A percentile compares a stretch with the other conserved stretches of the same genome.
Evolutionary conservation across 2,888 invertebrate genomes (phyloP).

Genomic region (Amphiduros pacificus): DNA sequence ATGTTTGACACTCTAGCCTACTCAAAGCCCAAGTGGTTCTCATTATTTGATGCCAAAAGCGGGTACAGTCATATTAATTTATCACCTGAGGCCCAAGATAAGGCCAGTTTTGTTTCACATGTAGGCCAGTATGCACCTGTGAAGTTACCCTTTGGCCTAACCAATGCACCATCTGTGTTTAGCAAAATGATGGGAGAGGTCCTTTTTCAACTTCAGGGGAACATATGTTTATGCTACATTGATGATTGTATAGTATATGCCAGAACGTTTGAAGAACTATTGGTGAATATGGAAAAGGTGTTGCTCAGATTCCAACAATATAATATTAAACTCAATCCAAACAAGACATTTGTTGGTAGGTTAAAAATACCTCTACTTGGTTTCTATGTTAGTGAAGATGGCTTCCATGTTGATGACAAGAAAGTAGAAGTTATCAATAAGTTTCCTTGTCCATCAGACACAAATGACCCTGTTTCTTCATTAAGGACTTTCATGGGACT

Average conservation of each 20-base stretch:
- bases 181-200: conserved; percentile 18
- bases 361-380: conserved; percentile 19
- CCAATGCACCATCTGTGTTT: conserved; percentile 23
- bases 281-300: conserved; percentile 13
- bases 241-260: conserved; percentile 26
- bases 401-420: conserved; percentile 21
- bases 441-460: not conserved
- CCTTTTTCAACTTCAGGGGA: conserved; percentile 3
- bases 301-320: conserved; percentile 12
- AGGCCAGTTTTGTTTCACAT: conserved; percentile 21
- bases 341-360: conserved; percentile 21
- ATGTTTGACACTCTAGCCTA: conserved; percentile 25
- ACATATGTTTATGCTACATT: conserved; percentile 14
- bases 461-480: not conserved
- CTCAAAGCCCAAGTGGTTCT: conserved; percentile 10
- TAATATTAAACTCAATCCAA: conserved; percentile 20
- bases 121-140: conserved; percentile 18
- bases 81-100: conserved; percentile 3
- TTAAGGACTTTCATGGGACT: conserved; percentile 10
- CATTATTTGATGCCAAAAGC: conserved; percentile 19
- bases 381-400: conserved; percentile 11
- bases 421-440: conserved; percentile 17
- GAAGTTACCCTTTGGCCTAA: conserved; percentile 23
- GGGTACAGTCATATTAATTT: conserved; percentile 25
- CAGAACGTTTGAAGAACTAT: conserved; percentile 11